Base-by-base conservation (phyloP, 2,797 vertebrate species). In the Poecilia velifera region DNA sequence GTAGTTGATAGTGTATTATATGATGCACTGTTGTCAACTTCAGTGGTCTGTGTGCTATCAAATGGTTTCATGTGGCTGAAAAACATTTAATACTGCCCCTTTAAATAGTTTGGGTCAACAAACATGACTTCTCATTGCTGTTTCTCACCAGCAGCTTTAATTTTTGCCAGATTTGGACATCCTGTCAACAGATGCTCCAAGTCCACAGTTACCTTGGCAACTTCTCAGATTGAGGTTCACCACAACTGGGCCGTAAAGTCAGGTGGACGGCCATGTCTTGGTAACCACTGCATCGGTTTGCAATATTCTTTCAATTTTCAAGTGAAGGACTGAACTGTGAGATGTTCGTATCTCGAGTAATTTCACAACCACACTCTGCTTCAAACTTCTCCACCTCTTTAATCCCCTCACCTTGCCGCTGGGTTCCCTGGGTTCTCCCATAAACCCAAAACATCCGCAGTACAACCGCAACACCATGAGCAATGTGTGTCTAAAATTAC, bases 131-230 rank as follows among this genome's bases (percentile, higher is more conserved):
- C 22, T 18, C 16, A 47, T 53, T 53, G 51, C 6, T 25, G 3
- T 53, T 53, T 53, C 51, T 53, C 51, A 53, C 13, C 51, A 20
- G 22, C 3, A 7, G 20, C 6, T 20, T 51, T 51, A 16, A 16
- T 47, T 47, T 16, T 47, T 18, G 20, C 51, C 18, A 53, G 51
- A 53, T 53, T 22, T 25, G 6, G 0, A 55, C 51, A 25, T 25
- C 7, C 22, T 55, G 51, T 9, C 22, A 8, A 55, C 5, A 55
- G 22, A 25, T 25, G 7, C 51, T 53, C 7, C 51, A 53, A 7
- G 22, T 8, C 22, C 8, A 55, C 51, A 55, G 49, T 51, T 22
- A 22, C 84, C 92, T 25, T 4, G 8, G 20, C 22, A 25, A 25
- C 7, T 55, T 55, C 47, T 49, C 47, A 18, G 47, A 49, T 49